Evolutionary conservation across 2,113 vertebrate species (phyloP).

Genomic region (Paraplagusia blochii): DNA sequence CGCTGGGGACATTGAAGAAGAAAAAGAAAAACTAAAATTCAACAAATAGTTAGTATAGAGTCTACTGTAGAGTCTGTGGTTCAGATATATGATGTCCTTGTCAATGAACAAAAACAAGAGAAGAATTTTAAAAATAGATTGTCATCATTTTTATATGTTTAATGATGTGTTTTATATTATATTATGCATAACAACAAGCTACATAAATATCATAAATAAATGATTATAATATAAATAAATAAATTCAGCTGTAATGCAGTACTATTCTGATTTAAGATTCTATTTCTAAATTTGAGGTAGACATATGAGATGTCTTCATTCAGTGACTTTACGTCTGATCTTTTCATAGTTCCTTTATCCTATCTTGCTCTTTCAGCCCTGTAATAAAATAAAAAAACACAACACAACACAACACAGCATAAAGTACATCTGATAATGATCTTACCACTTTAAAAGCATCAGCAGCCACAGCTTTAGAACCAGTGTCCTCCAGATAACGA

Average conservation of each 20-base stretch:
- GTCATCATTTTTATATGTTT: background rate
- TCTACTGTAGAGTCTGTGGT: background rate
- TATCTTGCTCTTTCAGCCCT: background rate
- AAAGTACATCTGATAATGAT: background rate
- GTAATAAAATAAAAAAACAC: background rate
- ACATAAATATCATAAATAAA: too few relatives aligned
- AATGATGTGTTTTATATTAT: background rate
- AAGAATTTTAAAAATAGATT: background rate
- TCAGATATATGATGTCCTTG: background rate
- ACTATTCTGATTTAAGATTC: too few relatives aligned
- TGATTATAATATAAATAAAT: too few relatives aligned
- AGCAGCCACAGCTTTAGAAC: slow-evolving; percentile 83
- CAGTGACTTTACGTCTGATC: too few relatives aligned
- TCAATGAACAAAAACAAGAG: background rate
- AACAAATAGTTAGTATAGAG: too few relatives aligned
- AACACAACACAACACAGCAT: background rate
- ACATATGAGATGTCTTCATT: too few relatives aligned
- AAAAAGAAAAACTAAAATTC: slow-evolving; percentile 5
- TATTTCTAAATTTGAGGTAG: too few relatives aligned
- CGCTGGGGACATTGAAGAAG: slow-evolving; percentile 70
- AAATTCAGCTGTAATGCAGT: too few relatives aligned
- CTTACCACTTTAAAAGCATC: slow-evolving; percentile 91
- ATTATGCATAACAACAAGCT: too few relatives aligned
- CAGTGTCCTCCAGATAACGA: slow-evolving; percentile 89
- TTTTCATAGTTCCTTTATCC: too few relatives aligned